These are phyloP conservation scores for Rhabdophis nuchalis DNA, from an alignment of 2,797 vertebrate genomes.

Conservation along the genomic window DNA sequence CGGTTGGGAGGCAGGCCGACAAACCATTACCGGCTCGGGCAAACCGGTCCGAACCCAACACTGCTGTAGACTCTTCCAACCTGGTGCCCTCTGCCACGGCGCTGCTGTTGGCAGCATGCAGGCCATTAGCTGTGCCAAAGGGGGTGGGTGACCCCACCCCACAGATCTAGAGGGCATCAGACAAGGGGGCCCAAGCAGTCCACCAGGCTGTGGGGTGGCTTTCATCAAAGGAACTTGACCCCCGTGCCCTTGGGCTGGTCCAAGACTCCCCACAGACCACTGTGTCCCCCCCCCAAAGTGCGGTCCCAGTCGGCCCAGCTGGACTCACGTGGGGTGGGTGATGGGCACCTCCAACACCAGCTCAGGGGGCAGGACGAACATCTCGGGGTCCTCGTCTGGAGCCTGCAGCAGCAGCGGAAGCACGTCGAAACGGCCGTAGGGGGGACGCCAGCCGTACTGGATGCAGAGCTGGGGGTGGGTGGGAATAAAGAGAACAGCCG, in stretches of 20 bases:
- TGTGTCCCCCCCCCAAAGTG: rapidly evolving
- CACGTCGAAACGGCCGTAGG: slow-evolving; percentile 68
- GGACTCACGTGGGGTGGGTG: slow-evolving; percentile 73
- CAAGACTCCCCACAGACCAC: background rate
- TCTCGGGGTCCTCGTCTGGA: slow-evolving; percentile 67
- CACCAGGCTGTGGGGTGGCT: background rate
- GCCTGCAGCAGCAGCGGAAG: slow-evolving; percentile 73
- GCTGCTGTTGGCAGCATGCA: background rate
- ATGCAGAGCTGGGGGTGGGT: slow-evolving; percentile 62
- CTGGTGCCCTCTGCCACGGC: background rate
- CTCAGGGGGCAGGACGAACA: slow-evolving; percentile 69
- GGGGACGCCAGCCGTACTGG: slow-evolving; percentile 70
- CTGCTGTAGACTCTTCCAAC: too few relatives aligned
- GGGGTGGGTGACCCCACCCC: background rate
- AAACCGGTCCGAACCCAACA: too few relatives aligned
- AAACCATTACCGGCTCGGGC: too few relatives aligned
- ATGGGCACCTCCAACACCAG: slow-evolving; percentile 74
- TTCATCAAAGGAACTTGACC: background rate
- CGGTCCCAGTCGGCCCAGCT: background rate
- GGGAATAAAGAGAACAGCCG: rapidly evolving
- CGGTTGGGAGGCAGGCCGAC: too few relatives aligned
- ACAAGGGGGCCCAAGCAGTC: background rate
- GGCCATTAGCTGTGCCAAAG: too few relatives aligned
- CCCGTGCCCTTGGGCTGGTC: background rate
- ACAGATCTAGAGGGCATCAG: background rate